A percentile compares a stretch with the other conserved stretches of the same genome.
Evolutionary conservation across 2,888 invertebrate genomes (phyloP).

Genomic region (Operophtera brumata): DNA sequence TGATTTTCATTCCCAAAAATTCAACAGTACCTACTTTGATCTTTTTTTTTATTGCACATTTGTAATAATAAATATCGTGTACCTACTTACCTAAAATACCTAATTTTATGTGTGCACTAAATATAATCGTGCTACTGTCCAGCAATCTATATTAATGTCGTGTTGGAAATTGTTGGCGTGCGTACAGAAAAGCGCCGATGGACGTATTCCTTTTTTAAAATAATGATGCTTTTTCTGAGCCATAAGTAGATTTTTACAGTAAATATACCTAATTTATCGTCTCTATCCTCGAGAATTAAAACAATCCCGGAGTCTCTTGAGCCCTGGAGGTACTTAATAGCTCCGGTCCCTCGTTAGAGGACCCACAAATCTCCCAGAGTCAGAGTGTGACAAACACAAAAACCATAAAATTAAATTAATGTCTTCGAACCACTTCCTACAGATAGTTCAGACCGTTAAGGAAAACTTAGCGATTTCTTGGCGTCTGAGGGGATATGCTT

Average conservation of each 20-base stretch:
- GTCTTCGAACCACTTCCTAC: slow-evolving; percentile 60
- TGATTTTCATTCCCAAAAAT: too few species aligned
- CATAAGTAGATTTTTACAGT: not conserved
- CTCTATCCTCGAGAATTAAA: slow-evolving; percentile 19
- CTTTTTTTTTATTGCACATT: too few species aligned
- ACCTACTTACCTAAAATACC: too few species aligned
- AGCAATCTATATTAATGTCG: too few species aligned
- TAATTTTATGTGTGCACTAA: too few species aligned
- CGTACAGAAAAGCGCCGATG: too few species aligned
- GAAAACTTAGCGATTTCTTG: slow-evolving; percentile 50
- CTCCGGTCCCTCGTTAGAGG: slow-evolving; percentile 62
- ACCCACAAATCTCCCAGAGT: slow-evolving; percentile 72
- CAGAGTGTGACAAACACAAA: slow-evolving; percentile 78
- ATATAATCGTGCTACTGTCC: too few species aligned
- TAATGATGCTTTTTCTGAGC: too few species aligned
- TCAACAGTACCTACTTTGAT: too few species aligned
- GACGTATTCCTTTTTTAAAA: too few species aligned
- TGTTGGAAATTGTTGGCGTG: too few species aligned
- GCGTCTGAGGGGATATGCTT: not conserved
- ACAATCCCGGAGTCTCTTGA: slow-evolving; percentile 21
- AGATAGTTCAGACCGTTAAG: slow-evolving; percentile 64
- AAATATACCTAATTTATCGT: not conserved
- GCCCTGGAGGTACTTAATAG: slow-evolving; percentile 52
- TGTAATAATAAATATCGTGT: too few species aligned
- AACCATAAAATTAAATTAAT: slow-evolving; percentile 81